Evolutionary conservation across 2,888 invertebrate species (phyloP).

Genomic region (Morpho deidamia): DNA sequence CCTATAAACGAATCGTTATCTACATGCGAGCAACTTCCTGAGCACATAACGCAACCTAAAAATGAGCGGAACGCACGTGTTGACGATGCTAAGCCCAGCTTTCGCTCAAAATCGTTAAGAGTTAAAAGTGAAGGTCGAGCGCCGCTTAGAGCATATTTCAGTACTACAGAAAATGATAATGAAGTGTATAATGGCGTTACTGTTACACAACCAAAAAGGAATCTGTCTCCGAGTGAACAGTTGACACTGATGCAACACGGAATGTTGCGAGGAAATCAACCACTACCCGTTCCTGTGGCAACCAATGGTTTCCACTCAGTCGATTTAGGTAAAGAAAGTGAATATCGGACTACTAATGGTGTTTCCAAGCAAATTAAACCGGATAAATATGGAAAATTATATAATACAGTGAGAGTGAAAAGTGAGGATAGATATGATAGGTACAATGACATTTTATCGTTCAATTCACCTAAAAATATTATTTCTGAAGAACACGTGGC

Average conservation of each 20-base stretch:
- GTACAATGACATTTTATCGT: slow-evolving; percentile 64
- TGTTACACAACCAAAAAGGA: slow-evolving; percentile 74
- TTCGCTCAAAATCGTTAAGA: slow-evolving; percentile 74
- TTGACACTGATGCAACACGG: slow-evolving; percentile 71
- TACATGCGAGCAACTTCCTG: slow-evolving; percentile 67
- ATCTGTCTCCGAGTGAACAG: slow-evolving; percentile 72
- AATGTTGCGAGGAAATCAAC: slow-evolving; percentile 59
- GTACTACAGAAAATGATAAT: slow-evolving; percentile 46
- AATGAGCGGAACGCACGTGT: slow-evolving; percentile 62
- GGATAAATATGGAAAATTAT: slow-evolving; percentile 68
- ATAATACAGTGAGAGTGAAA: slow-evolving; percentile 73
- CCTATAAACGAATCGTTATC: slow-evolving; percentile 65
- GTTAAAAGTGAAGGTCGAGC: slow-evolving; percentile 72
- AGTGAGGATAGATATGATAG: slow-evolving; percentile 70
- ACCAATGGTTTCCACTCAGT: slow-evolving; percentile 54
- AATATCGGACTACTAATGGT: slow-evolving; percentile 66
- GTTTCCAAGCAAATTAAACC: slow-evolving; percentile 64
- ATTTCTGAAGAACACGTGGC: slow-evolving; percentile 53
- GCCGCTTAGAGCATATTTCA: slow-evolving; percentile 62
- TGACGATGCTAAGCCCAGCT: slow-evolving; percentile 64
- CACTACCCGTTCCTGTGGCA: slow-evolving; percentile 40
- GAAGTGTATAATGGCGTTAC: slow-evolving; percentile 61
- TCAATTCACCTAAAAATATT: slow-evolving; percentile 47
- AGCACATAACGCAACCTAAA: slow-evolving; percentile 56
- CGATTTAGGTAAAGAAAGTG: slow-evolving; percentile 65